Evolutionary conservation across 2,888 invertebrate species (phyloP).

Genomic region (Nysson spinosus): DNA sequence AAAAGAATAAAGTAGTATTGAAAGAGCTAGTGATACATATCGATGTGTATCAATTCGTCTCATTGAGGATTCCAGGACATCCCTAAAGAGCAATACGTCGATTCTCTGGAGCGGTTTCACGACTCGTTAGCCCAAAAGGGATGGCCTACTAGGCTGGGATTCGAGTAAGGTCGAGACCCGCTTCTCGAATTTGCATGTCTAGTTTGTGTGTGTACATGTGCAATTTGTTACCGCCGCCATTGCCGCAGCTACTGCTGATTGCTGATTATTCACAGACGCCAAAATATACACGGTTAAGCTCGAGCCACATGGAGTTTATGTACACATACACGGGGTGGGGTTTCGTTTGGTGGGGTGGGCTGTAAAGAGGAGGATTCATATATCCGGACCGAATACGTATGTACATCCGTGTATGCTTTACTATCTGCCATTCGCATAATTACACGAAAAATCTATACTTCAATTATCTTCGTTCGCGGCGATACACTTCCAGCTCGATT

Average conservation of each 20-base stretch:
- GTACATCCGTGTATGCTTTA: constrained; percentile 15
- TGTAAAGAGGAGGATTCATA: constrained; percentile 51
- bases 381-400: constrained; percentile 21
- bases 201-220: constrained; percentile 65
- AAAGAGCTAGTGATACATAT: not conserved
- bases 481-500: constrained; percentile 5
- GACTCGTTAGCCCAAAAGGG: constrained; percentile 64
- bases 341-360: constrained; percentile 3
- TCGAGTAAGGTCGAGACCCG: constrained; percentile 58
- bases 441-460: constrained; percentile 28
- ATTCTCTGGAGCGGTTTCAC: constrained; percentile 60
- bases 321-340: constrained; percentile 51
- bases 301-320: constrained; percentile 54
- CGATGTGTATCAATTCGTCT: not conserved
- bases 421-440: constrained; percentile 41
- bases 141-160: constrained; percentile 55
- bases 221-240: constrained; percentile 68
- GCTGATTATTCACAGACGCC: constrained; percentile 76
- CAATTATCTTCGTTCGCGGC: constrained; percentile 16
- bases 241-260: constrained; percentile 72
- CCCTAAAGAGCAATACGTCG: constrained; percentile 56
- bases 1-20: not conserved
- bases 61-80: constrained; percentile 1
- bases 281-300: constrained; percentile 68
- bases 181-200: constrained; percentile 64